Conservation (phyloP, 2,797 vertebrate species). For the Syngnathus rostellatus region DNA sequence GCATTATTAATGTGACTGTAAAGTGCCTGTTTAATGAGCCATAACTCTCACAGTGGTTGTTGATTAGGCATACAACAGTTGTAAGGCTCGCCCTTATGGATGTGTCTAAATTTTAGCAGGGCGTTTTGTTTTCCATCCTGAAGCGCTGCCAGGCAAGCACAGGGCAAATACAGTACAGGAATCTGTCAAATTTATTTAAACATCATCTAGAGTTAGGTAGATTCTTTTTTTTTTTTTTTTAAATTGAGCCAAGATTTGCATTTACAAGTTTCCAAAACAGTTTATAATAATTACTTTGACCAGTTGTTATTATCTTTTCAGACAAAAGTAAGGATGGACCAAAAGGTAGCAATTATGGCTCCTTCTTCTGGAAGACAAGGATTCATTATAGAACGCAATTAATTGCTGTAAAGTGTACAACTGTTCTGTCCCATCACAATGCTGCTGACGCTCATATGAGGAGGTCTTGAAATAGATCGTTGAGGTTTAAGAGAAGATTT, state of each 20-base stretch:
- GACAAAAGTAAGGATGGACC: conserved; percentile 44
- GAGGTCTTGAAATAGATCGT: background rate
- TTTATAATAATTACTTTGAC: conserved; percentile 53
- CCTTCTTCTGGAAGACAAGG: conserved; percentile 43
- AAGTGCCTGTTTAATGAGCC: conserved; percentile 66
- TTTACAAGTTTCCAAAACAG: conserved; percentile 32
- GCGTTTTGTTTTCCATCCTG: background rate
- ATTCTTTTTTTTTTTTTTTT: background rate
- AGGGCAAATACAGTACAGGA: background rate
- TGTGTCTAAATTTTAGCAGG: conserved; percentile 28
- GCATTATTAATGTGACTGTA: conserved; percentile 66
- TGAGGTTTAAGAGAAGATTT: background rate
- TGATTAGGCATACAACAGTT: conserved; percentile 50
- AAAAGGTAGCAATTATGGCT: conserved; percentile 60
- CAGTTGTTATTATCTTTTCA: conserved; percentile 60
- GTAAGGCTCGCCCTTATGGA: conserved; percentile 34
- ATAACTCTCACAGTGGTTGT: conserved; percentile 55
- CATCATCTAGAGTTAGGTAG: too few relatives aligned
- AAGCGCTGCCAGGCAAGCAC: too few relatives aligned
- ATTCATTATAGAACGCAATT: conserved; percentile 47
- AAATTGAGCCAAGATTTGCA: background rate
- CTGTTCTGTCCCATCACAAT: conserved; percentile 32
- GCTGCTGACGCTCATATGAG: background rate
- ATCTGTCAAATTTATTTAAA: too few relatives aligned
- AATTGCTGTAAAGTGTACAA: conserved; percentile 51